Percentiles rank a stretch among this genome's conserved stretches.
Conservation (phyloP, 30 jellyfish, hydroid and myxozoan species). For the Aurelia coerulea region DNA sequence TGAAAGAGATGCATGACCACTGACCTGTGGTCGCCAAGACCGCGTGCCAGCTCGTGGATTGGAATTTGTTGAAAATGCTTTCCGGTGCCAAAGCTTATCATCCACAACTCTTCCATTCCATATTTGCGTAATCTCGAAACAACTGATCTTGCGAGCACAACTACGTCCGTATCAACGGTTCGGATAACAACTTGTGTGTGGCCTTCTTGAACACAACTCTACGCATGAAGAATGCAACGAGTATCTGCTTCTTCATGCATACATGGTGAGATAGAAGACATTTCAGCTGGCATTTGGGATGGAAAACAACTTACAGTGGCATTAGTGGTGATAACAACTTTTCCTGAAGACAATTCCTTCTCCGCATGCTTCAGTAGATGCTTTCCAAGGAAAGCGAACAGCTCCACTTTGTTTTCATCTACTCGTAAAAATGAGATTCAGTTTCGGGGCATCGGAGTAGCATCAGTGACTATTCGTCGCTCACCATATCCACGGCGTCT, state of each 20-base stretch:
- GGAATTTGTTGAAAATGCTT: conserved; percentile 18
- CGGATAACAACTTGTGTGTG: conserved; percentile 7
- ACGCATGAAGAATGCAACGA: conserved; percentile 6
- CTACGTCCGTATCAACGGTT: neutral
- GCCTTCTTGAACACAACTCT: neutral
- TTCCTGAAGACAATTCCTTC: conserved; percentile 24
- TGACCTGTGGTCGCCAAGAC: conserved; percentile 18
- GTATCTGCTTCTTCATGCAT: conserved; percentile 52
- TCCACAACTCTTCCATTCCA: conserved; percentile 10
- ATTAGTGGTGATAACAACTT: conserved; percentile 17
- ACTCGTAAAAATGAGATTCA: conserved; percentile 31
- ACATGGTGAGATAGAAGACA: conserved; percentile 13
- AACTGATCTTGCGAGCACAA: neutral
- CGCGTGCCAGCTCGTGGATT: conserved; percentile 15
- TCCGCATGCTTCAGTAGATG: conserved; percentile 13
- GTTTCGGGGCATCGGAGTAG: neutral
- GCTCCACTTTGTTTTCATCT: conserved; percentile 35
- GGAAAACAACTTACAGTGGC: conserved; percentile 6
- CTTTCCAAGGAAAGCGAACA: conserved; percentile 40
- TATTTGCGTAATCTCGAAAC: neutral
- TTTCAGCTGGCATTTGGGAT: neutral
- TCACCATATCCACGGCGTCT: conserved; percentile 45
- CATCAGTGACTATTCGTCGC: conserved; percentile 32
- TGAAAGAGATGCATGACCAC: conserved; percentile 35
- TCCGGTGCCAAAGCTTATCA: conserved; percentile 15